A percentile compares a stretch with the other conserved stretches of the same genome.
phyloP scores from a whole-genome alignment of 2,113 vertebrate species.

The Mus spicilegus region DNA sequence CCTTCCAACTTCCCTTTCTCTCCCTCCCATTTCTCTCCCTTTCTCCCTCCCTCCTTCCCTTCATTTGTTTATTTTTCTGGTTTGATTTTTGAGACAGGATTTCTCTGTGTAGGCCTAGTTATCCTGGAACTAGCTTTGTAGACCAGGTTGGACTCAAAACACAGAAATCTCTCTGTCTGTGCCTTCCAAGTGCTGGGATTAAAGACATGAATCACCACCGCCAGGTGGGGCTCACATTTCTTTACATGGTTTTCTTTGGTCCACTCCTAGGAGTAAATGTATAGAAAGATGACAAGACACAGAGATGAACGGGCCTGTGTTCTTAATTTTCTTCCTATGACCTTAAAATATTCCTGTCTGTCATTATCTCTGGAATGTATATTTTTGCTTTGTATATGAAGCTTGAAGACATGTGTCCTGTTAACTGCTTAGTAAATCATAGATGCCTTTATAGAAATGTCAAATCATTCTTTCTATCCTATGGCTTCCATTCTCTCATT shows the following conservation, averaged over 20 bases:
- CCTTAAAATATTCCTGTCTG: background rate
- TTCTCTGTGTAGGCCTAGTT: background rate
- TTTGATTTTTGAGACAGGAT: background rate
- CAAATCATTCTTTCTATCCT: background rate
- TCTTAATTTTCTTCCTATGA: background rate
- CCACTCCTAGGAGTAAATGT: background rate
- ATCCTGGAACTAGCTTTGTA: background rate
- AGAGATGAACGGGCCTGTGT: background rate
- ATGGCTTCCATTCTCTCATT: background rate
- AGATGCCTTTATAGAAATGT: background rate
- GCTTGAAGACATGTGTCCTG: background rate
- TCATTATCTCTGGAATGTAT: background rate
- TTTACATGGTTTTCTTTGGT: background rate
- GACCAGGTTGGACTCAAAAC: background rate
- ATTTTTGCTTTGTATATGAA: background rate
- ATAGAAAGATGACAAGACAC: background rate
- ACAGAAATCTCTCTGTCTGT: background rate
- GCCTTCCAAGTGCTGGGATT: background rate
- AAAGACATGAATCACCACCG: background rate
- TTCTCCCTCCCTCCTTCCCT: background rate
- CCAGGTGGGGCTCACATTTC: background rate
- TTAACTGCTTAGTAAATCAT: background rate
- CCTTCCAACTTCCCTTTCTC: fast-evolving
- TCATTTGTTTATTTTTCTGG: background rate
- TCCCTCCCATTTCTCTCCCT: too few species aligned